Percentiles rank a stretch among this genome's conserved stretches.
Evolutionary conservation across 1,140 invertebrate genomes (phyloP).

Genomic region (Dendrolimus kikuchii): DNA sequence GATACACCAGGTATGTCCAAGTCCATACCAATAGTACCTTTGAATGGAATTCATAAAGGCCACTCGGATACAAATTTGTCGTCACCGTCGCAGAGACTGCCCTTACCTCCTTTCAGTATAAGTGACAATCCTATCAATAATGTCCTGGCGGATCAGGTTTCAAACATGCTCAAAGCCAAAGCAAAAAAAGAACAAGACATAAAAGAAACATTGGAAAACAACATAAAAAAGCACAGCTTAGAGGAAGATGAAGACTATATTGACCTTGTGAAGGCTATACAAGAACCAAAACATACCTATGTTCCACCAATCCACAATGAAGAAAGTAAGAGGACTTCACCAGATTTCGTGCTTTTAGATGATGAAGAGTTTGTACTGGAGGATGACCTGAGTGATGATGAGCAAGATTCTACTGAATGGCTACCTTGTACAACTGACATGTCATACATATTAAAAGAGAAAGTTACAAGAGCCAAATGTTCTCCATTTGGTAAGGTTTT

Average conservation of each 20-base stretch:
- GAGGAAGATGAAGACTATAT: slow-evolving; percentile 24
- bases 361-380: slow-evolving; percentile 16
- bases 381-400: slow-evolving; percentile 15
- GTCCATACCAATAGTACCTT: slow-evolving; percentile 1
- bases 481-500: slow-evolving; percentile 51
- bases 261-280: slow-evolving; percentile 42
- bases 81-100: slow-evolving; percentile 18
- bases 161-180: slow-evolving; percentile 53
- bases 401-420: slow-evolving; percentile 7
- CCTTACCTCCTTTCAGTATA: slow-evolving; percentile 25
- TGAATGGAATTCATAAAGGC: slow-evolving; percentile 3
- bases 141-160: slow-evolving; percentile 41
- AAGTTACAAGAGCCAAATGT: slow-evolving; percentile 31
- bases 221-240: slow-evolving; percentile 24
- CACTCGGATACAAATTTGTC: slow-evolving; percentile 24
- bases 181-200: slow-evolving; percentile 34
- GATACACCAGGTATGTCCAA: neutral
- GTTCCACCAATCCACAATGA: slow-evolving; percentile 12
- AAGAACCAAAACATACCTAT: slow-evolving; percentile 9
- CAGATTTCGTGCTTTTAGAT: slow-evolving; percentile 12
- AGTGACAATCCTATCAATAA: slow-evolving; percentile 37
- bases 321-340: slow-evolving; percentile 17
- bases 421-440: slow-evolving; percentile 44
- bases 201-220: slow-evolving; percentile 25
- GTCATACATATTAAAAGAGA: slow-evolving; percentile 41